Evolutionary conservation across 2,888 invertebrate species (phyloP), one percentile per base, ranked within the genome.

Genomic region (Cheilosia impressa): DNA sequence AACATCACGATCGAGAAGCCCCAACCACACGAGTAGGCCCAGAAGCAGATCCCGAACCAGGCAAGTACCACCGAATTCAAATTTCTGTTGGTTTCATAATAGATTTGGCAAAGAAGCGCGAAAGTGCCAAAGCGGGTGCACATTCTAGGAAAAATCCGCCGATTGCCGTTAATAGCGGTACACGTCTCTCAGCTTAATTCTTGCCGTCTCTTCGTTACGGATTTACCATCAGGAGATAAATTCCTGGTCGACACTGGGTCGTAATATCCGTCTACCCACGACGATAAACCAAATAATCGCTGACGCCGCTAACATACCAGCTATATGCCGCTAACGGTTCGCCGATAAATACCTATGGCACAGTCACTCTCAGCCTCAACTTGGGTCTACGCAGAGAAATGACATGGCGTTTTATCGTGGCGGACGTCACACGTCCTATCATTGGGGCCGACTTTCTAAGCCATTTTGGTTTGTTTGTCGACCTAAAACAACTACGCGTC

Each of bases 311-410:
- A 31, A 31, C 6, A 31, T 31, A 31, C 31, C 31, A 31, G 31
- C 31, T 52, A 22, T 65, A 27, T 1, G 62, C 77, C 13, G 62
- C 52, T 0, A 77, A 77, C 3, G 77, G 77, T 53, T 72, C 72
- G 2, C 41, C 60, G 15, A 50, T 69, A 19, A 87, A 73, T 10
- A 73, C 73, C 6, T 73, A 66, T 1, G 73, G 58, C 10, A 52
- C 52, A 24, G 43, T 55, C 5, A 24, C 55, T 2, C 31, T 63
- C 4, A n/a, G 52, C 19, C 63, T 73, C 7, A 62, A 34, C 19
- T n/a, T 77, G 1, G 77, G 68, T 0, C 22, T 60, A 2, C 58
- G 58, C 1, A 60, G 58, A 53, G 43, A 34, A 2, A 2, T 60
- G 3, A 4, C 13, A 0, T 76, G 66, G 76, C 47, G 27, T 41